Evolutionary conservation across 2,888 invertebrate genomes (phyloP).

Genomic region (Rutpela maculata): DNA sequence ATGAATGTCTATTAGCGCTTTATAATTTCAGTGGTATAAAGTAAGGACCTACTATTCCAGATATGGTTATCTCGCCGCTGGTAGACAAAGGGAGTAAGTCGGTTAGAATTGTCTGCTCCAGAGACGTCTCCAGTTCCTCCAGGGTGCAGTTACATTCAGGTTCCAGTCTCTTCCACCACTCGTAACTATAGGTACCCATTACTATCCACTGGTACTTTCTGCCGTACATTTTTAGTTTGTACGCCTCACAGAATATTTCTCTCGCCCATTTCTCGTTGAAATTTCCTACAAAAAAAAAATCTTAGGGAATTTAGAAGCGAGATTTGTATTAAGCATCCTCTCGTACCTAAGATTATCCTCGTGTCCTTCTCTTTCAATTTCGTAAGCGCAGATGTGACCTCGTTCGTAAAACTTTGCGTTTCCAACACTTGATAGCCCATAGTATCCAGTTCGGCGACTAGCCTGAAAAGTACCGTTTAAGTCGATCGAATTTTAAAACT

Average conservation of each 20-base stretch:
- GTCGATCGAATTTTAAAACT: background rate
- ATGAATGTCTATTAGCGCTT: background rate
- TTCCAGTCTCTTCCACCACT: slow-evolving; percentile 82
- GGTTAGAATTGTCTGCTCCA: slow-evolving; percentile 92
- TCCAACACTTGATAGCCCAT: slow-evolving; percentile 89
- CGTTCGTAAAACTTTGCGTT: slow-evolving; percentile 94
- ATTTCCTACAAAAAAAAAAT: slow-evolving; percentile 80
- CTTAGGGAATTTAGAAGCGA: too few relatives aligned
- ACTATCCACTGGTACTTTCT: slow-evolving; percentile 96
- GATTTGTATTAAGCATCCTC: background rate
- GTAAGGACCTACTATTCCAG: slow-evolving; percentile 86
- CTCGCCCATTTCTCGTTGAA: slow-evolving; percentile 96
- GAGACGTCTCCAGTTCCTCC: slow-evolving; percentile 84
- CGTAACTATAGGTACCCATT: slow-evolving; percentile 88
- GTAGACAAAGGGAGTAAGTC: slow-evolving; percentile 92
- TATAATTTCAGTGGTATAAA: background rate
- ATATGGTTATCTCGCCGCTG: slow-evolving; percentile 89
- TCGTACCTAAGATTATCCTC: slow-evolving; percentile 85
- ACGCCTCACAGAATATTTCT: slow-evolving; percentile 91
- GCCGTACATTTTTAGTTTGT: slow-evolving; percentile 91
- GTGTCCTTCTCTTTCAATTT: slow-evolving; percentile 94
- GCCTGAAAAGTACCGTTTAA: slow-evolving; percentile 71
- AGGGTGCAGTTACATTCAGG: slow-evolving; percentile 81
- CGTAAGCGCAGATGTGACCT: slow-evolving; percentile 86
- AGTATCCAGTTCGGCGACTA: slow-evolving; percentile 90